A percentile compares a stretch with the other conserved stretches of the same genome.
Conservation (phyloP, 2,113 vertebrate genomes). For the Platichthys stellatus region DNA sequence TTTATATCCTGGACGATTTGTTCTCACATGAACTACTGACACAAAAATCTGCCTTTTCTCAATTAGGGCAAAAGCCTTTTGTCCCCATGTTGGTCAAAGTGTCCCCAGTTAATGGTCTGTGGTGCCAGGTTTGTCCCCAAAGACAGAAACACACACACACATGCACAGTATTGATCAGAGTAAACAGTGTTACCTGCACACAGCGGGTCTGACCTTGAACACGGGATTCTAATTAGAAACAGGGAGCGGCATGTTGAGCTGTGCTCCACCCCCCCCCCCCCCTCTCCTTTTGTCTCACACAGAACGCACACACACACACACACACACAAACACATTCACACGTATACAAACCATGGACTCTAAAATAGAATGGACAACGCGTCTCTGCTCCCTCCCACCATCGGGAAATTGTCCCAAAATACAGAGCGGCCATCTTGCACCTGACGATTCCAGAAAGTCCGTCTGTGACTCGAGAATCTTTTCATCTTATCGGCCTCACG, state of each 20-base stretch:
- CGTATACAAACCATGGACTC: no score
- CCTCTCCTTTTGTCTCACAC: not conserved
- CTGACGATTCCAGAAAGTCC: no score
- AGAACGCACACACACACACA: not conserved
- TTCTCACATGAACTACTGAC: not conserved
- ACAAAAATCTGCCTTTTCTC: not conserved
- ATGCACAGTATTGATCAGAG: slow-evolving; percentile 14
- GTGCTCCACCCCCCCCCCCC: not conserved
- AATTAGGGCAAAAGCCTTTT: not conserved
- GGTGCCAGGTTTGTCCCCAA: not conserved
- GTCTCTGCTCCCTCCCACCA: no score
- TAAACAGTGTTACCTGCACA: slow-evolving; percentile 34
- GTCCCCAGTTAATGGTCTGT: not conserved
- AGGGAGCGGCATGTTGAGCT: not conserved
- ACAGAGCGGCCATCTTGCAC: no score
- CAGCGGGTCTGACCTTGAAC: slow-evolving; percentile 27
- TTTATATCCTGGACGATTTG: not conserved
- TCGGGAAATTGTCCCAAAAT: no score
- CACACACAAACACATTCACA: not conserved
- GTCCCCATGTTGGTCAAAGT: not conserved
- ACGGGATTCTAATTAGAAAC: slow-evolving; percentile 36
- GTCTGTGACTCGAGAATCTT: no score
- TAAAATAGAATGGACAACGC: no score
- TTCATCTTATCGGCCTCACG: no score
- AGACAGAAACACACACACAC: not conserved